These are phyloP conservation scores for Siderastrea siderea DNA, from an alignment of 92 coral and sea anemone species.

Conservation along the genomic window DNA sequence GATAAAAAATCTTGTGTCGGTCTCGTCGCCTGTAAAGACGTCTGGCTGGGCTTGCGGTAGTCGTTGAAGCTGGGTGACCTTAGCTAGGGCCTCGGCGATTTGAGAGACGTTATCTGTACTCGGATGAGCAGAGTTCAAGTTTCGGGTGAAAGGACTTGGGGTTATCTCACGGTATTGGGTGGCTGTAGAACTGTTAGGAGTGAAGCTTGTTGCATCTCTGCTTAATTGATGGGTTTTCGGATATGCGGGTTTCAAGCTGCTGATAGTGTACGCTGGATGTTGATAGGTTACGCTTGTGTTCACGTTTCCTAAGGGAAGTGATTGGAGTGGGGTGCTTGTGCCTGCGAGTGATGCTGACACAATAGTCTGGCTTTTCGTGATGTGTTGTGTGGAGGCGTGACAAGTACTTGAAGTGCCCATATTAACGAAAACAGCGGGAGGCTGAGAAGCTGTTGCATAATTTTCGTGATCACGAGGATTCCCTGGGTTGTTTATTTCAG, in stretches of 20 bases:
- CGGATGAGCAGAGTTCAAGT: background rate
- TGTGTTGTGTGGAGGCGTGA: background rate
- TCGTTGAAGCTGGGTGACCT: conserved; percentile 74
- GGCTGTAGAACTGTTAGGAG: conserved; percentile 13
- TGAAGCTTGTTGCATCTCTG: background rate
- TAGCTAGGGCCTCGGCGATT: conserved; percentile 70
- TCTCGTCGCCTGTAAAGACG: conserved; percentile 65
- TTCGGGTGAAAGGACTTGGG: background rate
- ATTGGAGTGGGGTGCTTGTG: background rate
- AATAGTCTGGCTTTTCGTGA: background rate
- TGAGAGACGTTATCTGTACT: conserved; percentile 39
- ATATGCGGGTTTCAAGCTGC: background rate
- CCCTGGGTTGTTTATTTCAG: background rate
- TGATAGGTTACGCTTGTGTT: background rate
- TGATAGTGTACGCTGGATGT: background rate
- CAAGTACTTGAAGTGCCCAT: background rate
- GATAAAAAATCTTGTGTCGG: conserved; percentile 71
- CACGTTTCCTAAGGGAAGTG: background rate
- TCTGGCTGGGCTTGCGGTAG: conserved; percentile 80
- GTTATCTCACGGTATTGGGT: background rate
- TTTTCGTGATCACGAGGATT: conserved; percentile 11
- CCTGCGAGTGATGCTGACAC: background rate
- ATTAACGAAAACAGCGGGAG: conserved; percentile 1
- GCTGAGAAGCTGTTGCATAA: conserved; percentile 17
- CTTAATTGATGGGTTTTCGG: background rate